Evolutionary conservation across 2,113 vertebrate species (phyloP).

Genomic region (Rhinogobius similis): DNA sequence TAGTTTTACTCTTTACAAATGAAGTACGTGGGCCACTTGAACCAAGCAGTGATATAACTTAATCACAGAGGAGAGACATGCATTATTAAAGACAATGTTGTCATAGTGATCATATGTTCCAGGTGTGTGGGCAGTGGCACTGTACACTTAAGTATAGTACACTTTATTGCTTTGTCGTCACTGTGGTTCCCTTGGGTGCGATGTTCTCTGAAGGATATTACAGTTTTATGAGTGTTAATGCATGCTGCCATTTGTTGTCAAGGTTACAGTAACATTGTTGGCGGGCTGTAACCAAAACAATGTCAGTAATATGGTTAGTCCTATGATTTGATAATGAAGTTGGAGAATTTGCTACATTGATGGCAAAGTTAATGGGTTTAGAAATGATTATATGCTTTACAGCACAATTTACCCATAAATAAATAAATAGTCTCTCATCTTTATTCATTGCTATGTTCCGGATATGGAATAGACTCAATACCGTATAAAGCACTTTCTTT

Average conservation of each 20-base stretch:
- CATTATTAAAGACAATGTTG: neutral
- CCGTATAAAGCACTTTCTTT: too few relatives aligned
- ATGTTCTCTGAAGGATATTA: neutral
- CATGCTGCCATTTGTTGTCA: neutral
- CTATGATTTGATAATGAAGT: neutral
- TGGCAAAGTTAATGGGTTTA: neutral
- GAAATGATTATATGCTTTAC: neutral
- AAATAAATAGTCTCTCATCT: too few relatives aligned
- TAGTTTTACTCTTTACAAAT: neutral
- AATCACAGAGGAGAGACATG: neutral
- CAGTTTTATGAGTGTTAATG: neutral
- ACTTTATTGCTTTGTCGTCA: neutral
- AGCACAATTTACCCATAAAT: too few relatives aligned
- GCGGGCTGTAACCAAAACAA: neutral
- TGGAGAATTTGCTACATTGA: neutral
- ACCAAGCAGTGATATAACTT: neutral
- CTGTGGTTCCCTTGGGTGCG: neutral
- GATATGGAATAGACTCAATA: too few relatives aligned
- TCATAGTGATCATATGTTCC: neutral
- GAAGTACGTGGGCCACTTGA: neutral
- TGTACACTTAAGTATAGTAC: neutral
- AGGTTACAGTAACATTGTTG: neutral
- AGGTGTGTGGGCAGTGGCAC: neutral
- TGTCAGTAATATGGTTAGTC: neutral
- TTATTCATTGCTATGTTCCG: too few relatives aligned